Evolutionary conservation across 2,113 vertebrate species (phyloP).

Genomic region (Hemiscyllium ocellatum): DNA sequence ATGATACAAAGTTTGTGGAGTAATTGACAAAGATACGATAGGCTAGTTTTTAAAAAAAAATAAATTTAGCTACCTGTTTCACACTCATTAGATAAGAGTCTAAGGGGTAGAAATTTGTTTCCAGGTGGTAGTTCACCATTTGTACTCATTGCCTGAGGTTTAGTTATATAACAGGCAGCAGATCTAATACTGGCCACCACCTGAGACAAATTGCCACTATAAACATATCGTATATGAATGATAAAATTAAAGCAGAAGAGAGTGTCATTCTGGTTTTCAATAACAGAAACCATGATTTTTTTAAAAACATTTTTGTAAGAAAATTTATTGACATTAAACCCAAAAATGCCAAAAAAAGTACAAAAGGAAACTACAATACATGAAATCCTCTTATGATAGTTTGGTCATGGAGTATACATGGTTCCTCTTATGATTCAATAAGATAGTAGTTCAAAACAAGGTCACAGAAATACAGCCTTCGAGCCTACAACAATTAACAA

Average conservation of each 20-base stretch:
- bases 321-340: constrained; percentile 58
- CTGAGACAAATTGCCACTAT: not conserved
- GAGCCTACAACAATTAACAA: not conserved
- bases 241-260: not conserved
- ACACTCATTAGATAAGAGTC: not conserved
- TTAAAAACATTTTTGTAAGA: constrained; percentile 41
- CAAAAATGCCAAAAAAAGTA: constrained; percentile 37
- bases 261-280: not conserved
- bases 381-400: constrained; percentile 26
- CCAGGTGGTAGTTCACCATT: not conserved
- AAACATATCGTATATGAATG: not conserved
- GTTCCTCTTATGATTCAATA: not conserved
- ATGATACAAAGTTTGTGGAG: not conserved
- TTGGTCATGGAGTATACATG: not conserved
- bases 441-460: constrained; percentile 24
- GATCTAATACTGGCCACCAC: not conserved
- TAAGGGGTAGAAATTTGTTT: not conserved
- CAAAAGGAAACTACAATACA: constrained; percentile 33
- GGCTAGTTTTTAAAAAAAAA: not conserved
- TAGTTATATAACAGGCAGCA: too few relatives aligned
- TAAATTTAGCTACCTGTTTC: not conserved
- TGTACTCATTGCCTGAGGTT: not conserved
- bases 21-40: not conserved
- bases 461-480: not conserved
- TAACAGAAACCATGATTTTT: constrained; percentile 16